Conservation (phyloP, 2,888 invertebrate species). For the Hypselothyrea guttata region DNA sequence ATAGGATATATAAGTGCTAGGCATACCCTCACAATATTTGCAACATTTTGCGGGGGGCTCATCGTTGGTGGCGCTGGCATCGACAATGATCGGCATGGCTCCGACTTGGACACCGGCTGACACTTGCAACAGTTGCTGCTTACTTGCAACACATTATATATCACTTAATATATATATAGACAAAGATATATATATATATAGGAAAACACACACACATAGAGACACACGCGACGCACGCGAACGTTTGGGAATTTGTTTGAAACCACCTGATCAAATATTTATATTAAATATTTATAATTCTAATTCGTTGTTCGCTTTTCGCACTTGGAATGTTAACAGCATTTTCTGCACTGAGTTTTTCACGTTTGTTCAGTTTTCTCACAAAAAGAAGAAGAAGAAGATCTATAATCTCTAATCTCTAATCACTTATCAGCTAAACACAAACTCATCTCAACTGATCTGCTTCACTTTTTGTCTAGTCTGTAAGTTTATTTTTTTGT, state of each 20-base stretch:
- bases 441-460: constrained; percentile 29
- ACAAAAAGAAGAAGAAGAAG: no score
- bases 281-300: constrained; percentile 22
- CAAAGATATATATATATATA: no score
- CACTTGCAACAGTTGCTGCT: constrained; percentile 13
- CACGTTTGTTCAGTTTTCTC: background rate
- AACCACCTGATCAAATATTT: constrained; percentile 40
- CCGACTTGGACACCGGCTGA: constrained; percentile 11
- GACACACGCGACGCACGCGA: constrained; percentile 8
- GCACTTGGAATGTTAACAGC: constrained; percentile 51
- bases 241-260: constrained; percentile 5
- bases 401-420: no score
- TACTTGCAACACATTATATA: constrained; percentile 46
- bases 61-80: constrained; percentile 83
- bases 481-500: constrained; percentile 37
- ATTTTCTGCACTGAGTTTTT: constrained; percentile 45
- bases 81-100: constrained; percentile 86
- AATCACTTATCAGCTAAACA: constrained; percentile 11
- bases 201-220: constrained; percentile 8
- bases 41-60: constrained; percentile 95
- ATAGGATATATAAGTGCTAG: constrained; percentile 65
- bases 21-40: constrained; percentile 94
- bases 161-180: background rate
- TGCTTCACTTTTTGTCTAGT: constrained; percentile 54
- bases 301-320: constrained; percentile 18